Base-by-base conservation (phyloP, 2,113 vertebrate genomes). In the Psittacula cyanocephala region DNA sequence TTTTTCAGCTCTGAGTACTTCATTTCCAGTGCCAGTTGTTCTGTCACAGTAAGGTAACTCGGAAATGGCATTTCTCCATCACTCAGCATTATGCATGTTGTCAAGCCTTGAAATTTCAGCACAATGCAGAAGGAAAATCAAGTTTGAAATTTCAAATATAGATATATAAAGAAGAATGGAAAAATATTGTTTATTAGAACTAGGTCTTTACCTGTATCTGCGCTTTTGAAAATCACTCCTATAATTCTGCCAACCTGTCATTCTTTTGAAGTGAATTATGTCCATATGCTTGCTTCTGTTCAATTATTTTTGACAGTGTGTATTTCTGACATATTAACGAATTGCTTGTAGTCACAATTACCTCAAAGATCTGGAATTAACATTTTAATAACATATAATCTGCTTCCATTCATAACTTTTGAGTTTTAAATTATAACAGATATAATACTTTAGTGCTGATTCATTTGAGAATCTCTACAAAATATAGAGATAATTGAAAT, bases 351-450 rank as follows among this genome's bases (percentile, higher is more conserved):
- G 88, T 85, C 39, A 44, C 44, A 86, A 92, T 93, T 90, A 93
- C 87, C 89, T 97, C 76, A 81, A 89, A 95, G 93, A 79, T 59
- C 57, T 79, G 53, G 77, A 94, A 96, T 97, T 96, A 95, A 95
- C 93, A 93, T 95, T 95, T 96, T 95, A 96, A 96, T 94, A 95
- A 95, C 88, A 95, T 95, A 87, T 97, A 96, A 96, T 93, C 91
- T 94, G 85, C 44, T 96, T 95, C 47, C 83, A 94, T 92, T 96
- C 81, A 93, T 88, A 94, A 95, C 65, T 96, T 81, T 14, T 25
- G 52, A 75, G 76, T 89, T 94, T 94, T 90, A 94, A 94, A 93
- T 96, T 95, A 64, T 90, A 94, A 74, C 60, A 64, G 86, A 57
- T 2, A 8, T 78, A 76, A 64, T 94, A 60, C 85, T 94, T 91